Base-by-base conservation (phyloP, 2,797 vertebrate species). In the Gymnodraco acuticeps region DNA sequence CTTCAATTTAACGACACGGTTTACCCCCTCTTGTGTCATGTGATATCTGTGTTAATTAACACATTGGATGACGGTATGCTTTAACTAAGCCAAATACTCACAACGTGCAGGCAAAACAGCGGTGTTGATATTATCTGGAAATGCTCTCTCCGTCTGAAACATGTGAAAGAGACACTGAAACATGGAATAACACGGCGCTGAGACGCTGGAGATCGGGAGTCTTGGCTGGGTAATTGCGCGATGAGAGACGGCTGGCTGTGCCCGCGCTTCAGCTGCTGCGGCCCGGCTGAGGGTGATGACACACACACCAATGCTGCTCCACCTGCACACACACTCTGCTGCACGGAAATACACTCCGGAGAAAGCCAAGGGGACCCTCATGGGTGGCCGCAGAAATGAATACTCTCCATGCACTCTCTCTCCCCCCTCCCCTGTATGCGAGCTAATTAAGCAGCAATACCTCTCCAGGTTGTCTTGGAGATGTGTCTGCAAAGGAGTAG, bases 281-380 rank as follows among this genome's bases (percentile, higher is more conserved):
- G 82, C 72, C 78, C 41, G 70, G 82, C 86, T 80, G 86, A 82
- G 92, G 95, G 96, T 94, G 97, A 95, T 96, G 96, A 97, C 96
- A 97, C 94, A 96, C 88, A 90, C 74, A 87, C 93, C 95, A 92
- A 92, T 84, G 95, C 95, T 96, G 95, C 77, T 94, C 94, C 96
- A 97, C 96, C 96, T 98, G 95, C 95, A 86, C 85, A 43, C 81
- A 52, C 87, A 86, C 82, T 75, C 92, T 87, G 75, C 33, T 77
- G 90, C 88, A 93, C 94, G 88, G 85, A 96, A 95, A 95, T 94
- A 90, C 92, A 92, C 85, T 89, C 64, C 73, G 63, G 71, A 81
- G 83, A 84, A 77, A 87, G 89, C 87, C 83, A 70, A 76, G 69
- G 74, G 84, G 90, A 90, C 87, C 95, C 88, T 90, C 95, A 87